Conservation (phyloP, 2,797 vertebrate genomes). For the Danio jaintianensis region DNA sequence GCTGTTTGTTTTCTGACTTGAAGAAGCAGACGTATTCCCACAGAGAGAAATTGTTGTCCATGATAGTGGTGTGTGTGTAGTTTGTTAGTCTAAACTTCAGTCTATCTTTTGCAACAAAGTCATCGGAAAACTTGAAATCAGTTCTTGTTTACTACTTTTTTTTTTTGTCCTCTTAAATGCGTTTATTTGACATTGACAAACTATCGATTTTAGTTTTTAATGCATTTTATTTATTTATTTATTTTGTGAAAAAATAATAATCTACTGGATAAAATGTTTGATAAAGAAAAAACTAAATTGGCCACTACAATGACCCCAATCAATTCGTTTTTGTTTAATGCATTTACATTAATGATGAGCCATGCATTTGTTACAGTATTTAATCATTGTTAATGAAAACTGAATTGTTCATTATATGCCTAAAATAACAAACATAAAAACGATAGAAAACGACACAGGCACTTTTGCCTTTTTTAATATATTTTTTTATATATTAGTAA, state of each 20-base stretch:
- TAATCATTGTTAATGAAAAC: too few species aligned
- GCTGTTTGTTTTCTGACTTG: slow-evolving; percentile 10
- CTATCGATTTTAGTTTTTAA: background rate
- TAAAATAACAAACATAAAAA: too few species aligned
- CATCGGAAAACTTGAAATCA: background rate
- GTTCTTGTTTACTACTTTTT: background rate
- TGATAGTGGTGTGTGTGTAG: slow-evolving; percentile 2
- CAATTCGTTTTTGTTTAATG: too few species aligned
- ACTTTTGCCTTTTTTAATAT: too few species aligned
- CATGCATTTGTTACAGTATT: too few species aligned
- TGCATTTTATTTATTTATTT: background rate
- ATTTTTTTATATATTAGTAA: too few species aligned
- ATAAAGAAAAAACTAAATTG: too few species aligned
- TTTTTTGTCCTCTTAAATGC: background rate
- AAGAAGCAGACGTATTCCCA: background rate
- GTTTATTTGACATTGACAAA: background rate
- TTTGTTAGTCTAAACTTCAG: slow-evolving; percentile 23
- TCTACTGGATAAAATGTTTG: background rate
- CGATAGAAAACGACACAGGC: too few species aligned
- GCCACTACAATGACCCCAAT: too few species aligned
- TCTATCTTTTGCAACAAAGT: background rate
- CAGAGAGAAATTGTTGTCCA: background rate
- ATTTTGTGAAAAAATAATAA: background rate
- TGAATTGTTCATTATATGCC: too few species aligned
- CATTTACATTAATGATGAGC: too few species aligned